Conservation (phyloP, 2,888 invertebrate genomes). For the Mycalesis mineus region DNA sequence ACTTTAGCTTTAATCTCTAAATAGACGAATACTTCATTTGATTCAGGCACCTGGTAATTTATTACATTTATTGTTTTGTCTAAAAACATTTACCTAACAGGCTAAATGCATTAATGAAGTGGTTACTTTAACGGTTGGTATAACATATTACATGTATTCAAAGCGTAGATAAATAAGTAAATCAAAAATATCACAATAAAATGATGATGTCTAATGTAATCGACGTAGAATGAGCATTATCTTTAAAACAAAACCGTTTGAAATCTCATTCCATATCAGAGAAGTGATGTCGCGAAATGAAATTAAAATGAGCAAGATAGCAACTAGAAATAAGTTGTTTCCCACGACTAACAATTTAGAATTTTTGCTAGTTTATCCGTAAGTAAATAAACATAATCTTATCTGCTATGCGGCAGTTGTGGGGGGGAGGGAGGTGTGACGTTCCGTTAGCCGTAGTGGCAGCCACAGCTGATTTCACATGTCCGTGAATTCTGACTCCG, state of each 20-base stretch:
- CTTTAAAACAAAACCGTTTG: neutral
- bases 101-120: too few species aligned
- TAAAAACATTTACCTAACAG: too few species aligned
- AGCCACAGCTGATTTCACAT: slow-evolving; percentile 75
- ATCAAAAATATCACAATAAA: neutral
- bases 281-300: too few species aligned
- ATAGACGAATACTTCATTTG: too few species aligned
- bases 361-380: slow-evolving; percentile 38
- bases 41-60: too few species aligned
- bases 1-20: too few species aligned
- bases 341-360: slow-evolving; percentile 29
- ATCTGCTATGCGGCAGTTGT: slow-evolving; percentile 45
- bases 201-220: too few species aligned
- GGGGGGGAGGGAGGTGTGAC: slow-evolving; percentile 38
- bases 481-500: slow-evolving; percentile 40
- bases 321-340: slow-evolving; percentile 19
- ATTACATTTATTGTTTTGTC: too few species aligned
- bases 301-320: neutral
- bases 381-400: slow-evolving; percentile 56
- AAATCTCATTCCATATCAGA: neutral
- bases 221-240: neutral
- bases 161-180: too few species aligned
- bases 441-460: slow-evolving; percentile 36
- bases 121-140: too few species aligned
- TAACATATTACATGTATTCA: too few species aligned